Percentiles rank a stretch among this genome's conserved stretches.
Conservation (phyloP, 2,113 vertebrate genomes). For the Dinomys branickii region DNA sequence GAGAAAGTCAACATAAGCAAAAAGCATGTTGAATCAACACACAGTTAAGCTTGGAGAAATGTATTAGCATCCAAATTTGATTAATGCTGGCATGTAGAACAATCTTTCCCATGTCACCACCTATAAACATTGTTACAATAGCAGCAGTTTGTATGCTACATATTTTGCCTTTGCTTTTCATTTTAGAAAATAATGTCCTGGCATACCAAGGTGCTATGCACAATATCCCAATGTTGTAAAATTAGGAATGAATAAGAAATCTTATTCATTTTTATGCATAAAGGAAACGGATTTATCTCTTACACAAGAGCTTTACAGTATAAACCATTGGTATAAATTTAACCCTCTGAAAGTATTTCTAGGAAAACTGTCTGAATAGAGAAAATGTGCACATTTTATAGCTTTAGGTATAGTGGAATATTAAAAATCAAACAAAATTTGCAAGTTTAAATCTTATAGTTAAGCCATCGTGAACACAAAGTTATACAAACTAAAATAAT, state of each 20-base stretch:
- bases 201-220: background rate
- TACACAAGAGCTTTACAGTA: background rate
- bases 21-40: constrained; percentile 49
- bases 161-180: constrained; percentile 31
- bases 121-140: constrained; percentile 41
- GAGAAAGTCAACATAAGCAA: constrained; percentile 22
- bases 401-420: background rate
- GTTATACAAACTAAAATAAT: background rate
- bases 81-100: constrained; percentile 2
- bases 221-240: background rate
- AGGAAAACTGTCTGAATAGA: background rate
- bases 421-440: background rate
- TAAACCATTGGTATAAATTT: constrained; percentile 24
- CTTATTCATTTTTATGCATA: constrained; percentile 14
- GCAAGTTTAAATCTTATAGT: background rate
- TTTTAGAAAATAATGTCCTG: constrained; percentile 43
- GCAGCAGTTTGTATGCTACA: background rate
- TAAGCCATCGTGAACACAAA: background rate
- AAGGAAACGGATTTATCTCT: background rate
- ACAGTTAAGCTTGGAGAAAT: constrained; percentile 48
- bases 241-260: background rate
- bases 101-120: constrained; percentile 42
- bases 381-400: background rate
- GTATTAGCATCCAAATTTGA: constrained; percentile 32
- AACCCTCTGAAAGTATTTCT: background rate